Evolutionary conservation across 2,113 vertebrate species (phyloP).

Genomic region (Microcebus jonahi): DNA sequence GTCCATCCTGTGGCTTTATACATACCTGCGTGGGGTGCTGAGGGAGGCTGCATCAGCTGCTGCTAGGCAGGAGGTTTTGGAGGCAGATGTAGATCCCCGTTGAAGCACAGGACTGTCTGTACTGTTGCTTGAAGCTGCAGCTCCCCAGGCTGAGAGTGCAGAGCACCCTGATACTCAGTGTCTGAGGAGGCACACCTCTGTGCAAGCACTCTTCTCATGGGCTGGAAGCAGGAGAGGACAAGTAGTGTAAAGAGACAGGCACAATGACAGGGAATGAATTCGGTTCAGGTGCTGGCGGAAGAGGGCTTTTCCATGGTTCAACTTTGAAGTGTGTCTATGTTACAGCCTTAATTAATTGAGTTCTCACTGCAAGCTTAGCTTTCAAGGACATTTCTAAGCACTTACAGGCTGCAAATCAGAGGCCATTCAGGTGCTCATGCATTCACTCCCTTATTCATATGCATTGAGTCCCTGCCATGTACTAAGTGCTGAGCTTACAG

Average conservation of each 20-base stretch:
- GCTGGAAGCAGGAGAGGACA: not conserved
- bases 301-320: not conserved
- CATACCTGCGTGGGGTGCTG: fast-evolving
- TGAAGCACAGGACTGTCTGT: not conserved
- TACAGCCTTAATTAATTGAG: not conserved
- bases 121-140: not conserved
- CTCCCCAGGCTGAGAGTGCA: not conserved
- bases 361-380: not conserved
- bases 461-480: not conserved
- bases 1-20: not conserved
- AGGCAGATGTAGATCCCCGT: not conserved
- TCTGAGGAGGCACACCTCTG: not conserved
- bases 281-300: not conserved
- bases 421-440: not conserved
- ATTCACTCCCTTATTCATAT: not conserved
- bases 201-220: fast-evolving
- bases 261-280: not conserved
- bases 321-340: not conserved
- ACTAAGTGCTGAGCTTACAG: not conserved
- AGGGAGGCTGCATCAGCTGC: not conserved
- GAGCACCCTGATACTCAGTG: not conserved
- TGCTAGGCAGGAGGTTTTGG: not conserved
- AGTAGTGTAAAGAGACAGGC: not conserved
- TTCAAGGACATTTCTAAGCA: slow-evolving; percentile 46
- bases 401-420: not conserved